Base-by-base conservation (phyloP, 2,888 invertebrate species). In the Drosophila demipolita region DNA sequence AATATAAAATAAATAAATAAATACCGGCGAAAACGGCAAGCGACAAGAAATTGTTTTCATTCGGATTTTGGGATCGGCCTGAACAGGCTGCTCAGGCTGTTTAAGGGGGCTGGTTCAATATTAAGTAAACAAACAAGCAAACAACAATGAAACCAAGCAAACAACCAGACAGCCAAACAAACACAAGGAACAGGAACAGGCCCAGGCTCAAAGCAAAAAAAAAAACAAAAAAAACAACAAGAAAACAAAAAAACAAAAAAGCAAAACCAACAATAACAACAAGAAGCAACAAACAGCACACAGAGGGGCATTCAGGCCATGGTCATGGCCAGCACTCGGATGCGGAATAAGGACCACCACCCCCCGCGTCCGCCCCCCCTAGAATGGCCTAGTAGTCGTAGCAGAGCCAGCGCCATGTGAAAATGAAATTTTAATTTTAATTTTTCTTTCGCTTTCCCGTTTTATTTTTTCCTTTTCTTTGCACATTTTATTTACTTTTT, bases 61-160 rank as follows among this genome's bases (percentile, higher is more conserved):
- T 84, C 64, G 73, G 66, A 75, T 75, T 73, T 80, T 54, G 50
- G 32, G 20, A 33, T 53, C 15, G 7, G 20, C 20, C 20, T 15
- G 23, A 52, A 15, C 36, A 23, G 54, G 40, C 42, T 49, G 29
- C 20, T 4, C 20, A 3, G 42, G 29, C 7, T 17, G 12, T 20
- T 17, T 1, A 36, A 26, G n/a, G 20, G 55, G 26, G 32, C 45
- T 49, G 49, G 26, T 42, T 68, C 63, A 66, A 60, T 77, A 72
- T 82, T 80, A 78, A 84, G 80, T 72, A 78, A 84, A 76, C 85
- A 84, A 87, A 83, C 83, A 80, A 84, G 80, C 89, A 86, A 89
- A 86, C 85, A 86, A 89, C 85, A 85, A 85, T 85, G 85, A 85
- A 89, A 89, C 87, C 87, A 78, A 84, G 62, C 74, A 87, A 87